Percentiles rank a stretch among this genome's conserved stretches.
Evolutionary conservation across 1,140 invertebrate genomes (phyloP).

Genomic region (Coelopa frigida): DNA sequence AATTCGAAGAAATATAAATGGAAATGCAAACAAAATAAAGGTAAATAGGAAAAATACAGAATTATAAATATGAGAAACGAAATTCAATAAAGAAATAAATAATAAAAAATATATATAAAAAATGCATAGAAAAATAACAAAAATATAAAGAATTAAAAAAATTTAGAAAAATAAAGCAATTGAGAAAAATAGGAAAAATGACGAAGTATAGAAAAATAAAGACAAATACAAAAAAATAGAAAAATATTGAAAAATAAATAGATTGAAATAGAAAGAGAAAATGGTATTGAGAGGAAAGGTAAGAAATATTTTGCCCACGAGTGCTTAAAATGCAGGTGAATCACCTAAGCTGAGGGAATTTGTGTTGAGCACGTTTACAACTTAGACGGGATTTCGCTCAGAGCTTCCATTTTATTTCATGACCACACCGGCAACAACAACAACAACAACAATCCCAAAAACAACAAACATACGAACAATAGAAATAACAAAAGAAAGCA

Average conservation of each 20-base stretch:
- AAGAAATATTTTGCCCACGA: too few relatives aligned
- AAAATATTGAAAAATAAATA: not conserved
- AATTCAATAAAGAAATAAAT: too few relatives aligned
- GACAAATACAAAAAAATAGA: not conserved
- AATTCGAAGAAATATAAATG: too few relatives aligned
- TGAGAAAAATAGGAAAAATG: constrained; percentile 1
- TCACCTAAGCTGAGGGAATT: constrained; percentile 8
- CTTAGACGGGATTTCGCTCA: constrained; percentile 6
- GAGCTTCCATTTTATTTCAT: not conserved
- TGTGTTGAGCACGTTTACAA: constrained; percentile 13
- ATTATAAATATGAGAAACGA: too few relatives aligned
- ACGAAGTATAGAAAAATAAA: not conserved
- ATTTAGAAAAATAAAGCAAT: not conserved
- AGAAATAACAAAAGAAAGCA: not conserved
- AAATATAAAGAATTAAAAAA: too few relatives aligned
- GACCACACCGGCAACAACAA: not conserved
- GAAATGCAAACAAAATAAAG: too few relatives aligned
- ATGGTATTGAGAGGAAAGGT: too few relatives aligned
- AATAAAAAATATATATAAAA: too few relatives aligned
- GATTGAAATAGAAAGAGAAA: not conserved
- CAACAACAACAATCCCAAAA: not conserved
- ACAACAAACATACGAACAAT: not conserved
- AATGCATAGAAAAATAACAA: too few relatives aligned
- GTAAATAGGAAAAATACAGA: too few relatives aligned
- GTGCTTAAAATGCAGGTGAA: too few relatives aligned